These are phyloP conservation scores for Conops quadrifasciatus DNA, from an alignment of 2,888 invertebrate species.

Conservation along the genomic window DNA sequence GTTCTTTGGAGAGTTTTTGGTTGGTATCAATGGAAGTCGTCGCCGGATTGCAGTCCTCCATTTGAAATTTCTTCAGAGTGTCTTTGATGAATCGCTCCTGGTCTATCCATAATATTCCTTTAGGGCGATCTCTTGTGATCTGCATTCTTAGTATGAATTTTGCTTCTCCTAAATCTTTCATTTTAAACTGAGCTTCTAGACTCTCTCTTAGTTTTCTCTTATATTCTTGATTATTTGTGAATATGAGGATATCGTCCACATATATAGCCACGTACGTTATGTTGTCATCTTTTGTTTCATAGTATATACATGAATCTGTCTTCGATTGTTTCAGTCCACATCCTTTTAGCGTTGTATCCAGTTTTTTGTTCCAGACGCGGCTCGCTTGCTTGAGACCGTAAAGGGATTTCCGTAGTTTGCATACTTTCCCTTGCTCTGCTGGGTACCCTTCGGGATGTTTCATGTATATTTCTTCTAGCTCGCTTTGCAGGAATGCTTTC, in stretches of 20 bases:
- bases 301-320: not conserved
- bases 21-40: conserved; percentile 27
- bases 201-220: no score
- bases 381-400: not conserved
- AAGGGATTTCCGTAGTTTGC: not conserved
- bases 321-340: not conserved
- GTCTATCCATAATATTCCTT: conserved; percentile 22
- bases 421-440: not conserved
- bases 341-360: not conserved
- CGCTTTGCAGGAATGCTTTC: conserved; percentile 38
- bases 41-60: conserved; percentile 30
- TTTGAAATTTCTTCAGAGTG: no score
- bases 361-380: not conserved
- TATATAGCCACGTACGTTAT: no score
- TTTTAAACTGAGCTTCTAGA: not conserved
- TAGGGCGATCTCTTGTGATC: not conserved
- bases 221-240: no score
- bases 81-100: no score
- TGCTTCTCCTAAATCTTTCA: conserved; percentile 12
- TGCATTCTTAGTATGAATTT: conserved; percentile 11
- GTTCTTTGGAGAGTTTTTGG: conserved; percentile 24
- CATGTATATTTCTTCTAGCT: not conserved
- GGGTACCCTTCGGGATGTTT: not conserved
- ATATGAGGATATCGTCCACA: no score
- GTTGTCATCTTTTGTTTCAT: no score